Conservation (phyloP, 2,797 vertebrate species). For the Rhinichthys osculus region DNA sequence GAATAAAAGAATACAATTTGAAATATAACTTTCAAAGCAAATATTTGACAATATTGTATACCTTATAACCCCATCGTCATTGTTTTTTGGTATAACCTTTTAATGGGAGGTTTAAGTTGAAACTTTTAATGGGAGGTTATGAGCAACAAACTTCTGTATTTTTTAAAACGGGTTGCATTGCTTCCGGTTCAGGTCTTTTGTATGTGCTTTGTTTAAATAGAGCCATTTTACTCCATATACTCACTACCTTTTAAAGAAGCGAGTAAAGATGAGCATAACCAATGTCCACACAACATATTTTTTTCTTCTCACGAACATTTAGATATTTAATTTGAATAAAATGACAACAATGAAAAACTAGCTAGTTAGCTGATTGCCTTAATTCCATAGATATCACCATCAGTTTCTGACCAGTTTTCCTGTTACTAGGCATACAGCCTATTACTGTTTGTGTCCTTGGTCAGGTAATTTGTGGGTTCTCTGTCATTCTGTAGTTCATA, state of each 20-base stretch:
- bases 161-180: neutral
- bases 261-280: neutral
- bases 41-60: neutral
- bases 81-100: neutral
- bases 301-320: neutral
- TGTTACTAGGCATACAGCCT: neutral
- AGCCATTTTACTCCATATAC: too few relatives aligned
- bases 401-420: neutral
- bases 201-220: too few relatives aligned
- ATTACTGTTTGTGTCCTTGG: constrained; percentile 4
- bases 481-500: neutral
- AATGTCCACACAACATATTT: neutral
- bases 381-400: neutral
- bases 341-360: neutral
- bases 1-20: neutral
- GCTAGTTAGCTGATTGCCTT: neutral
- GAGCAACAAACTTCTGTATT: neutral
- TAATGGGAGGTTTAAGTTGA: neutral
- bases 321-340: neutral
- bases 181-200: neutral
- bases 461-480: constrained; percentile 22
- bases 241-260: neutral
- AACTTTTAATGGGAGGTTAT: neutral
- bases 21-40: neutral
- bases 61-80: too few relatives aligned